Conservation (phyloP, 1,140 invertebrate genomes). For the Acyrthosiphon pisum region DNA sequence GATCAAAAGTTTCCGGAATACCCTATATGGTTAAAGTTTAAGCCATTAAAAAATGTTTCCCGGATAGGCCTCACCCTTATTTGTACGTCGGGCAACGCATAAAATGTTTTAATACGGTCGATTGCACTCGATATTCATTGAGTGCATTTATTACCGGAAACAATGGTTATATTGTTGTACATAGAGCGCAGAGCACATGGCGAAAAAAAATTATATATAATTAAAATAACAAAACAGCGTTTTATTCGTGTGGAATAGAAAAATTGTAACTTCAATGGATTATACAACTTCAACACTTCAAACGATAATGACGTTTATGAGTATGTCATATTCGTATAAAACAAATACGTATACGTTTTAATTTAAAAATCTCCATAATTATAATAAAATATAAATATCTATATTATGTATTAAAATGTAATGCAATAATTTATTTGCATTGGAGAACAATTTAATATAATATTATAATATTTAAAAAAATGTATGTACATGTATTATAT, state of each 20-base stretch:
- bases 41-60: slow-evolving; percentile 29
- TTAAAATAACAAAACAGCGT: not conserved
- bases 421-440: not conserved
- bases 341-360: not conserved
- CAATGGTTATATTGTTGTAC: not conserved
- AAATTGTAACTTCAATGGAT: not conserved
- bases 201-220: not conserved
- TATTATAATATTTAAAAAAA: not conserved
- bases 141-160: slow-evolving; percentile 33
- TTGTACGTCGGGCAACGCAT: too few relatives aligned
- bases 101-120: slow-evolving; percentile 25
- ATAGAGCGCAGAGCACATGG: not conserved
- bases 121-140: slow-evolving; percentile 24
- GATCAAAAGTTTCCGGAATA: slow-evolving; percentile 31
- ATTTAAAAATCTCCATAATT: not conserved
- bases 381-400: too few relatives aligned
- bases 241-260: not conserved
- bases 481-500: not conserved
- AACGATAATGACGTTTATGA: not conserved
- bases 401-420: not conserved
- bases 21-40: slow-evolving; percentile 9
- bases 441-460: not conserved
- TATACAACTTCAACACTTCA: not conserved
- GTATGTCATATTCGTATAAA: not conserved
- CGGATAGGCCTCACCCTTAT: not conserved